These are phyloP conservation scores for Ceratothoa steindachneri DNA, from an alignment of 2,888 invertebrate genomes.

Conservation along the genomic window DNA sequence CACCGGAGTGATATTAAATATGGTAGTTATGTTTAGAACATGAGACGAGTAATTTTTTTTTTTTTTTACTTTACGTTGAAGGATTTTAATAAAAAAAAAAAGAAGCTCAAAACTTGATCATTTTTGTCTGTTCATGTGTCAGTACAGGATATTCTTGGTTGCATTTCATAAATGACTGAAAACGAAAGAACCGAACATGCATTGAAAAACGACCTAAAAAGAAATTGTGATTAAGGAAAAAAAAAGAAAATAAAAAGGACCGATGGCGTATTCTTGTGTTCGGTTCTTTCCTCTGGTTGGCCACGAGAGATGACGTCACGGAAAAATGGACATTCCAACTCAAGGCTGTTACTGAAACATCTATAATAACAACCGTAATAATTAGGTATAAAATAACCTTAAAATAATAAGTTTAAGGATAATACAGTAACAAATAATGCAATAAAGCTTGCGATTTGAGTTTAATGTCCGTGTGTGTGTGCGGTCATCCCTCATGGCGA, in stretches of 20 bases:
- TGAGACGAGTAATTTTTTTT: neutral
- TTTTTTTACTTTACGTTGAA: neutral
- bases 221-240: no score
- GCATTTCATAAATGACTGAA: conserved; percentile 41
- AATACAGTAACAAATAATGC: neutral
- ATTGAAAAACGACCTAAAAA: no score
- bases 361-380: neutral
- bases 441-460: neutral
- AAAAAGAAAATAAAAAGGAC: neutral
- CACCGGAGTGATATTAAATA: conserved; percentile 8
- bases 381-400: no score
- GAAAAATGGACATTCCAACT: neutral
- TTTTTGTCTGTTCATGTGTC: conserved; percentile 31
- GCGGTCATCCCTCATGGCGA: neutral
- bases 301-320: neutral
- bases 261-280: neutral
- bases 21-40: neutral
- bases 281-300: conserved; percentile 8
- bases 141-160: conserved; percentile 48
- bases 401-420: no score
- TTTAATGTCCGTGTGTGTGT: neutral
- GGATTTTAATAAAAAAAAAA: conserved; percentile 33
- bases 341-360: neutral
- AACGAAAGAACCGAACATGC: neutral
- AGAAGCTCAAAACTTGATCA: conserved; percentile 48